These are phyloP conservation scores for Zhuqinia jingwanae DNA, from an alignment of 2,888 invertebrate species.

Conservation along the genomic window DNA sequence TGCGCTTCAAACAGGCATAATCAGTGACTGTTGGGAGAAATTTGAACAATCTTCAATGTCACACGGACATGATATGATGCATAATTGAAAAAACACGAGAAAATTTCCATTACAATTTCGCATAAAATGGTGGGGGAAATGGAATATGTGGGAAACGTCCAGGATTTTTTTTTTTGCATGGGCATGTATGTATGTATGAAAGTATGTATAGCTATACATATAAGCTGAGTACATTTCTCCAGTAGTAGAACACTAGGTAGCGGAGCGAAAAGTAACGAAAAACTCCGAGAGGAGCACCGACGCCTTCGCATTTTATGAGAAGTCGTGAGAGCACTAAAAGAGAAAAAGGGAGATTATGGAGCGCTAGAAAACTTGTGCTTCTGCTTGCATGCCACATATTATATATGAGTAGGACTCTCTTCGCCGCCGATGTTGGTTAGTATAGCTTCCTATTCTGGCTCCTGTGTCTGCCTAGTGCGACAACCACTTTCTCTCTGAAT, in stretches of 20 bases:
- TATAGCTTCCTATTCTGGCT: conserved; percentile 60
- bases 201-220: not conserved
- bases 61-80: too few relatives aligned
- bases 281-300: conserved; percentile 64
- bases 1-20: too few relatives aligned
- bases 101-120: too few relatives aligned
- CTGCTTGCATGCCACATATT: conserved; percentile 49
- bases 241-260: conserved; percentile 27
- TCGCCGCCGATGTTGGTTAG: conserved; percentile 40
- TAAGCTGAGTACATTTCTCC: not conserved
- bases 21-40: too few relatives aligned
- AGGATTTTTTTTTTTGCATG: too few relatives aligned
- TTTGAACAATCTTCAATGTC: too few relatives aligned
- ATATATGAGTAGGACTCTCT: conserved; percentile 46
- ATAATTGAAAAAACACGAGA: too few relatives aligned
- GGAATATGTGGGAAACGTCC: too few relatives aligned
- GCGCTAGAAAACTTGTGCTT: conserved; percentile 49
- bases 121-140: too few relatives aligned
- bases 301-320: conserved; percentile 73
- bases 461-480: conserved; percentile 65
- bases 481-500: conserved; percentile 70
- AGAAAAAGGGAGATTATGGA: conserved; percentile 52
- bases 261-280: conserved; percentile 43
- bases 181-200: too few relatives aligned
- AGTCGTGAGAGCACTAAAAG: conserved; percentile 56